Base-by-base conservation (phyloP, 2,888 invertebrate genomes). In the Fissipunctia ypsillon region DNA sequence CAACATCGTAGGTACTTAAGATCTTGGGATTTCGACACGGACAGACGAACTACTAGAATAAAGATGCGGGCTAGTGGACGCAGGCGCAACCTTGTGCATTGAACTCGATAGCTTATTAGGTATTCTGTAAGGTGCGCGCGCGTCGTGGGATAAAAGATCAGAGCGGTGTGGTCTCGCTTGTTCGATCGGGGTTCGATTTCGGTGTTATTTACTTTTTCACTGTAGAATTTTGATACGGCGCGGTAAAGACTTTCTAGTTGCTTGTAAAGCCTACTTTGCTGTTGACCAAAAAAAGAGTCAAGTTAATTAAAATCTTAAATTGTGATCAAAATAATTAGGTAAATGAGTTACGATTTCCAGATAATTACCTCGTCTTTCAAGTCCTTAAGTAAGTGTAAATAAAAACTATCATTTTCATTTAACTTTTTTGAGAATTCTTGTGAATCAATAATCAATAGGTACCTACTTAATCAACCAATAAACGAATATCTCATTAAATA, bases 61-160 rank as follows among this genome's bases (percentile, higher is more conserved):
- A 80, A 83, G 73, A 84, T 75, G 69, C 75, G 71, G 83, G 64
- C 69, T 76, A 70, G 65, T 74, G 60, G 56, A 63, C 70, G 65
- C 77, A 76, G 64, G 57, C 66, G 66, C 83, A 84, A 80, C 82
- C 75, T 88, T 90, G 89, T 89, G 84, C 89, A 85, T 88, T 91
- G 90, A 91, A 90, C 90, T 90, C 84, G 68, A 84, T 83, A 84
- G 87, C 84, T 89, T 90, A 88, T 85, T 80, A 80, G 38, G 82
- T 91, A 92, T 92, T 91, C 91, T 75, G 70, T 74, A 68, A 78
- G 78, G 73, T 71, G 82, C 83, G 73, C 83, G 71, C 78, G 71
- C 80, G 80, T 84, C 89, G 89, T 90, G 91, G 89, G 91, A 92
- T 91, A 89, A 90, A 84, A 80, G 84, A 88, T 87, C 88, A 86